Percentiles rank a stretch among this genome's conserved stretches.
phyloP scores from a whole-genome alignment of 2,113 vertebrate genomes.

The Spilogale gracilis region DNA sequence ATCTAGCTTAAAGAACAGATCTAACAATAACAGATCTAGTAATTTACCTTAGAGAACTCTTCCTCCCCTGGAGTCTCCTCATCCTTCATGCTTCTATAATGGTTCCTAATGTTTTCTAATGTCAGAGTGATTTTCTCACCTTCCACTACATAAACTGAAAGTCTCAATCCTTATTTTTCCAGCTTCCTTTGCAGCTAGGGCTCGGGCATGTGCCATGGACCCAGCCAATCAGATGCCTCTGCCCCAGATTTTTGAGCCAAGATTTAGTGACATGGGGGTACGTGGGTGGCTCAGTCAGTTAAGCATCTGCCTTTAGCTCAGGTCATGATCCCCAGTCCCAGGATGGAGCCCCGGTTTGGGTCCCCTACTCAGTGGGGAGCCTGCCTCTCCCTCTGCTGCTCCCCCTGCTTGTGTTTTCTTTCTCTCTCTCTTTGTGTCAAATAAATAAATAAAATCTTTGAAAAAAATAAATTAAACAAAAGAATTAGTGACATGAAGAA shows the following conservation, averaged over 20 bases:
- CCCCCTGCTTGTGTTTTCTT: too few relatives aligned
- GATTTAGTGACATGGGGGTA: background rate
- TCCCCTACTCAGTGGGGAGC: too few relatives aligned
- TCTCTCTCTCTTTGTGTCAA: too few relatives aligned
- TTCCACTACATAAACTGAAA: background rate
- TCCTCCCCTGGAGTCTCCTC: background rate
- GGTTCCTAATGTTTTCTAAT: background rate
- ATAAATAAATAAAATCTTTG: too few relatives aligned
- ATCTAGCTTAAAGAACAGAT: background rate
- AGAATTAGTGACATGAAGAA: background rate
- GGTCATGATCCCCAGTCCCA: background rate
- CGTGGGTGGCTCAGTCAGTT: background rate
- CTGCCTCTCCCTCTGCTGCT: too few relatives aligned
- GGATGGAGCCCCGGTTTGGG: too few relatives aligned
- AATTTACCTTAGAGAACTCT: background rate
- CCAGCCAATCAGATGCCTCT: background rate
- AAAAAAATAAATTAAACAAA: too few relatives aligned
- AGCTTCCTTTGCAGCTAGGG: conserved; percentile 46
- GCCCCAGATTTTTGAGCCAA: background rate
- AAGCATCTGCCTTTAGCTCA: background rate
- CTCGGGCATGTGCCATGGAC: background rate
- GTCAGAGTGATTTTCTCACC: background rate
- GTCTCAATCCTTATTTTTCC: background rate
- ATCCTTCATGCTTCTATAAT: background rate
- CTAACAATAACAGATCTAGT: background rate